These are phyloP conservation scores for Idaea straminata DNA, from an alignment of 2,888 invertebrate species.

Conservation along the genomic window DNA sequence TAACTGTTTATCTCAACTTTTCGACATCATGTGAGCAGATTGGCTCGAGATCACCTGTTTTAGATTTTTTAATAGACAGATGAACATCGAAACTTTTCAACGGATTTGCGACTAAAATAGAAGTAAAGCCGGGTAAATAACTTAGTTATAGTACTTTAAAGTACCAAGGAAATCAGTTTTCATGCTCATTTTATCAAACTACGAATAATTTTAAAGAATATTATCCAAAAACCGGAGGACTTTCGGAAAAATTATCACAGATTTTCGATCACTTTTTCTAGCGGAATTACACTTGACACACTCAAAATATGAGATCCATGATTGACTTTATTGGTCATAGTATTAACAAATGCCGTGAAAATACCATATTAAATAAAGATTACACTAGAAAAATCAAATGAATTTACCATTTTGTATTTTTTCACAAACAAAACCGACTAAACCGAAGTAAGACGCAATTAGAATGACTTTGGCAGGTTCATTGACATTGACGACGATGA, in stretches of 20 bases:
- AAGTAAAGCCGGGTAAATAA: not conserved
- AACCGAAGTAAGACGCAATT: constrained; percentile 13
- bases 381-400: constrained; percentile 48
- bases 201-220: constrained; percentile 14
- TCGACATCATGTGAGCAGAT: constrained; percentile 50
- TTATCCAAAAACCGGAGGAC: constrained; percentile 13
- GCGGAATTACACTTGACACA: constrained; percentile 33
- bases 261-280: constrained; percentile 32
- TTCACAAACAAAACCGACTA: constrained; percentile 38
- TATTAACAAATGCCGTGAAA: constrained; percentile 6
- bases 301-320: constrained; percentile 43
- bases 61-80: constrained; percentile 26
- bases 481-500: constrained; percentile 13
- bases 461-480: constrained; percentile 29
- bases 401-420: constrained; percentile 66
- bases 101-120: constrained; percentile 5
- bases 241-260: constrained; percentile 29
- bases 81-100: constrained; percentile 23
- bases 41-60: constrained; percentile 32
- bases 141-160: no score
- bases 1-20: constrained; percentile 31
- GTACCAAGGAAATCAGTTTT: constrained; percentile 7
- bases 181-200: constrained; percentile 33
- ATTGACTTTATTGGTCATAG: constrained; percentile 25
- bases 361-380: constrained; percentile 38